Conservation (phyloP, 2,888 invertebrate genomes). For the Epicampocera succincta region DNA sequence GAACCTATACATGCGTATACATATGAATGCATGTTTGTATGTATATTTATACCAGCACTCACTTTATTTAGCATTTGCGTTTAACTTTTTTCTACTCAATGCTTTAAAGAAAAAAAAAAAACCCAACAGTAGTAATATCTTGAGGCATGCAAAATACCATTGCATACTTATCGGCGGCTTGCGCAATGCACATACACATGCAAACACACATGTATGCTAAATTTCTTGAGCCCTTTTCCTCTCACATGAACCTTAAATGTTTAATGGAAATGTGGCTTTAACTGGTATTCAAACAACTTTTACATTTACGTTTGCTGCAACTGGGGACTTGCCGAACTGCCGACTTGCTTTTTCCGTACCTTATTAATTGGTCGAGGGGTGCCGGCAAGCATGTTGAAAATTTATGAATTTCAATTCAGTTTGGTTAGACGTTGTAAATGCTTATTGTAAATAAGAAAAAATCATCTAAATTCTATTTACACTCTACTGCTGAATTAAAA, state of each 20-base stretch:
- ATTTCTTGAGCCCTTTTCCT: not conserved
- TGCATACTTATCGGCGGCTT: slow-evolving; percentile 24
- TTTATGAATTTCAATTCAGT: slow-evolving; percentile 28
- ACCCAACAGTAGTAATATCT: slow-evolving; percentile 18
- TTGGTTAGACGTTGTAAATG: slow-evolving; percentile 7
- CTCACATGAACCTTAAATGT: not conserved
- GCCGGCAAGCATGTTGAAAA: not conserved
- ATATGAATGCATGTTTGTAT: too few relatives aligned
- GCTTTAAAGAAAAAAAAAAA: not conserved
- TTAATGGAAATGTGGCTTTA: slow-evolving; percentile 33
- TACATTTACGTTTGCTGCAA: not conserved
- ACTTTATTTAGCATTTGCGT: too few relatives aligned
- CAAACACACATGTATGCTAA: not conserved
- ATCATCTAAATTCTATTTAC: not conserved
- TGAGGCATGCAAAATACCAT: slow-evolving; percentile 9
- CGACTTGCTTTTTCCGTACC: too few relatives aligned
- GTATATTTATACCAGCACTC: not conserved
- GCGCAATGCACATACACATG: not conserved
- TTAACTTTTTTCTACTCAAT: too few relatives aligned
- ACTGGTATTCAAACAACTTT: slow-evolving; percentile 26
- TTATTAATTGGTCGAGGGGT: slow-evolving; percentile 5
- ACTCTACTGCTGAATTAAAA: not conserved
- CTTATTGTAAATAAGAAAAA: slow-evolving; percentile 14
- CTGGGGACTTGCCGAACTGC: too few relatives aligned
- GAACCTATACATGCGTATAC: too few relatives aligned